These are phyloP conservation scores for Hirundichthys speculiger DNA, from an alignment of 2,113 vertebrate genomes.

Conservation along the genomic window DNA sequence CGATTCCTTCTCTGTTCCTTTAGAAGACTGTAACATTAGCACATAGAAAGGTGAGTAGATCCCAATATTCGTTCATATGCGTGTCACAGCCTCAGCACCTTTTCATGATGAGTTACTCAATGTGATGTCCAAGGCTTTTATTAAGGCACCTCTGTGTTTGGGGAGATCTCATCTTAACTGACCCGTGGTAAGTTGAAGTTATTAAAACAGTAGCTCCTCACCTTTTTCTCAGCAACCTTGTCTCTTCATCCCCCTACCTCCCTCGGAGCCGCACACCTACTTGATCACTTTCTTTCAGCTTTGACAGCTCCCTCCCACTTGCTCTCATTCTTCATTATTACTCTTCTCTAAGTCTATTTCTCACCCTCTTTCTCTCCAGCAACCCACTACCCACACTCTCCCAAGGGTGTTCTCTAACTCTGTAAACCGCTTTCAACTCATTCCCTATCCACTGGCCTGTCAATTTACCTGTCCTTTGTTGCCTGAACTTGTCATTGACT, in stretches of 20 bases:
- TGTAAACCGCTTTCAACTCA: slow-evolving; percentile 57
- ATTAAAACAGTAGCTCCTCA: slow-evolving; percentile 72
- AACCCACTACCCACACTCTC: slow-evolving; percentile 64
- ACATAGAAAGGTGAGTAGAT: slow-evolving; percentile 31
- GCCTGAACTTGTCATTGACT: slow-evolving; percentile 58
- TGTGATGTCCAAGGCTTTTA: slow-evolving; percentile 70
- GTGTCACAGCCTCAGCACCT: slow-evolving; percentile 57
- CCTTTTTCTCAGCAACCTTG: slow-evolving; percentile 33
- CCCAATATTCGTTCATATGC: slow-evolving; percentile 56
- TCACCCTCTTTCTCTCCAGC: slow-evolving; percentile 49
- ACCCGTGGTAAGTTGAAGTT: slow-evolving; percentile 73
- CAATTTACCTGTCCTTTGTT: slow-evolving; percentile 67
- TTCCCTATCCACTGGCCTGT: slow-evolving; percentile 58
- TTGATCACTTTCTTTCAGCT: slow-evolving; percentile 68
- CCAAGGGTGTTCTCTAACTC: slow-evolving; percentile 59
- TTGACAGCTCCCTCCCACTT: slow-evolving; percentile 75
- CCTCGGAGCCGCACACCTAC: slow-evolving; percentile 50
- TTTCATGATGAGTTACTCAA: slow-evolving; percentile 65
- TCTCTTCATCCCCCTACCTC: slow-evolving; percentile 47
- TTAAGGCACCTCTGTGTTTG: slow-evolving; percentile 71
- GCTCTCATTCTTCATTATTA: slow-evolving; percentile 71
- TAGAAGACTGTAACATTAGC: slow-evolving; percentile 16
- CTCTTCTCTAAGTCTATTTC: slow-evolving; percentile 60
- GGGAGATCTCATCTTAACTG: slow-evolving; percentile 71
- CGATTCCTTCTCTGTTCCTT: slow-evolving; percentile 37